Conservation (phyloP, 2,113 vertebrate species). For the Gallinago paraguaiae region DNA sequence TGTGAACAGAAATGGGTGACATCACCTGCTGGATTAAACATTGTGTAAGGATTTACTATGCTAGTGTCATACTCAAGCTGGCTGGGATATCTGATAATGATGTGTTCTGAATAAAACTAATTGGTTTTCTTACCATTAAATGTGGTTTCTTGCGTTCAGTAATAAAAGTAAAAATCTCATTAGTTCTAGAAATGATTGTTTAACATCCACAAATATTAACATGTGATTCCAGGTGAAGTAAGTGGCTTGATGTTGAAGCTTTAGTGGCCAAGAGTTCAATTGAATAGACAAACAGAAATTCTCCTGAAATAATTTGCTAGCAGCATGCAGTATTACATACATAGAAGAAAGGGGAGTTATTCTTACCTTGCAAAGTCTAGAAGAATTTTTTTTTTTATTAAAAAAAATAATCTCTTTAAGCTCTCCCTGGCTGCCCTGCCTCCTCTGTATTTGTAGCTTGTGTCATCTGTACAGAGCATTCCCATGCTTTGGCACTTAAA, state of each 20-base stretch:
- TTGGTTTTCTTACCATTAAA: neutral
- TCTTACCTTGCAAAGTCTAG: neutral
- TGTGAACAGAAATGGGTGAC: neutral
- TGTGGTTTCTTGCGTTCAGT: neutral
- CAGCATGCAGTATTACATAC: neutral
- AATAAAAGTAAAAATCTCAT: neutral
- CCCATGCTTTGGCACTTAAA: neutral
- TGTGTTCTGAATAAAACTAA: neutral
- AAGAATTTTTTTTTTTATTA: neutral
- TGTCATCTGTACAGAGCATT: neutral
- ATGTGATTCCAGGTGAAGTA: neutral
- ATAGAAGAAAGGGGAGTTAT: neutral
- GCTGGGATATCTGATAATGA: neutral
- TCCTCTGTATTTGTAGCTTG: neutral
- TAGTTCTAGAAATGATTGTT: neutral
- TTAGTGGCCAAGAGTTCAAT: neutral
- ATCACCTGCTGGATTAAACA: neutral
- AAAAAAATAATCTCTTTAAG: neutral
- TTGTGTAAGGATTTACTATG: neutral
- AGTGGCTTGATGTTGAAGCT: neutral
- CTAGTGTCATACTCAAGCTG: neutral
- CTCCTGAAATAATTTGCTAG: neutral
- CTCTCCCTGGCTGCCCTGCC: neutral
- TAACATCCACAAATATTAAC: neutral
- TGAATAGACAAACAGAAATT: neutral